These are phyloP conservation scores for Apostichopus parvimensis DNA, from an alignment of 35 echinoderm and acorn worm genomes.

Conservation along the genomic window DNA sequence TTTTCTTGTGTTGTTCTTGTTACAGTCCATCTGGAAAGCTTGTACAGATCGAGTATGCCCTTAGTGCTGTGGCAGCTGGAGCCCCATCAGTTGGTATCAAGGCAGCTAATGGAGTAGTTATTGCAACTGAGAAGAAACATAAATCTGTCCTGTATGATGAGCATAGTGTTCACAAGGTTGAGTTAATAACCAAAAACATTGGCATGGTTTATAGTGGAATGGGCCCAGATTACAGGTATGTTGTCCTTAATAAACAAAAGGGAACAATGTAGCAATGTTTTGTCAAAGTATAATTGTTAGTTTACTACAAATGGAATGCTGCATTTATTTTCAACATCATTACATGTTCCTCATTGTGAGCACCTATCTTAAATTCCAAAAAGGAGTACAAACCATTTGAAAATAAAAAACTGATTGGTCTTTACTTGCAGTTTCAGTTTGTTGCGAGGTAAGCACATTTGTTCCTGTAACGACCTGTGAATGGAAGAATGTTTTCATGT, in stretches of 20 bases:
- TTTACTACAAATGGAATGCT: too few species aligned
- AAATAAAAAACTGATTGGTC: too few species aligned
- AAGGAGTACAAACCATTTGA: too few species aligned
- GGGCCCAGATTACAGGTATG: slow-evolving; percentile 97
- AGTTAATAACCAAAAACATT: slow-evolving; percentile 96
- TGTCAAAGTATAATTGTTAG: too few species aligned
- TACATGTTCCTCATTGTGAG: too few species aligned
- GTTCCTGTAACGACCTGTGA: too few species aligned
- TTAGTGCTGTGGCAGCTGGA: slow-evolving; percentile 96
- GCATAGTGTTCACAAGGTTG: slow-evolving; percentile 94
- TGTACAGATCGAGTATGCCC: slow-evolving; percentile 98
- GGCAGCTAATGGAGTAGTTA: slow-evolving; percentile 96
- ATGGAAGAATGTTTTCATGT: too few species aligned
- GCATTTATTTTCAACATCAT: too few species aligned
- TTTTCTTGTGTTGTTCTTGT: not conserved
- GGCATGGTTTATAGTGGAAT: slow-evolving; percentile 99
- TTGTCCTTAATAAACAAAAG: not conserved
- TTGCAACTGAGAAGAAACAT: slow-evolving; percentile 99
- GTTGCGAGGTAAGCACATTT: too few species aligned
- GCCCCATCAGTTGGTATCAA: slow-evolving; percentile 94
- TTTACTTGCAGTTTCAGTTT: too few species aligned
- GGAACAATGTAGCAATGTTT: too few species aligned
- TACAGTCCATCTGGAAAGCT: slow-evolving; percentile 96
- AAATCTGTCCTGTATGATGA: slow-evolving; percentile 98
- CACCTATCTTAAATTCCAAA: too few species aligned